These are phyloP conservation scores for Philopedon plagiatum DNA, from an alignment of 2,888 invertebrate species.

Conservation along the genomic window DNA sequence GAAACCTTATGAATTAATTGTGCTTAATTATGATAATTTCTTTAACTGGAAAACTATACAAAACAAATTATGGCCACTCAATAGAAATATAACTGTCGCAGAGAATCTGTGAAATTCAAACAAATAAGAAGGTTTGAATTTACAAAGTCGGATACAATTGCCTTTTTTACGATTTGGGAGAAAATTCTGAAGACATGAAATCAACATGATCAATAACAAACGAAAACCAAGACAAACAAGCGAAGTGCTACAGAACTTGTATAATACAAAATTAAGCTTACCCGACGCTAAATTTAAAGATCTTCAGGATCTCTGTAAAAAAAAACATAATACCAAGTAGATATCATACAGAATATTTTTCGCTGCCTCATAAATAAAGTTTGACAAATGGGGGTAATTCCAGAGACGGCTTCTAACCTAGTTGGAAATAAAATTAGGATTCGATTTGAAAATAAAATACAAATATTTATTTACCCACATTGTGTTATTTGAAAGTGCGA, in stretches of 20 bases:
- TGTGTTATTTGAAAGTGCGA: too few relatives aligned
- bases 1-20: constrained; percentile 24
- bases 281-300: constrained; percentile 1
- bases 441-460: too few relatives aligned
- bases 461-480: too few relatives aligned
- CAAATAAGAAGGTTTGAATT: neutral
- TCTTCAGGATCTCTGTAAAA: neutral
- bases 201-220: neutral
- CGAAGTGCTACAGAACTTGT: neutral
- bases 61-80: neutral
- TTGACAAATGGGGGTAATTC: too few relatives aligned
- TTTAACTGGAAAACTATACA: constrained; percentile 11
- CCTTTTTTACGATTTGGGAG: neutral
- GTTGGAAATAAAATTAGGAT: too few relatives aligned
- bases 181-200: neutral
- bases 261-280: neutral
- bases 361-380: too few relatives aligned
- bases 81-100: neutral
- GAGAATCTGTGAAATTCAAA: constrained; percentile 1
- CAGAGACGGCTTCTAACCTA: too few relatives aligned
- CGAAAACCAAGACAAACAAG: neutral
- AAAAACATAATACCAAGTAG: constrained; percentile 1
- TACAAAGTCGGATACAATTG: neutral
- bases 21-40: constrained; percentile 9
- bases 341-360: neutral